A percentile compares a stretch with the other conserved stretches of the same genome.
Evolutionary conservation across 1,140 invertebrate species (phyloP).

Genomic region (Daktulosphaira vitifoliae): DNA sequence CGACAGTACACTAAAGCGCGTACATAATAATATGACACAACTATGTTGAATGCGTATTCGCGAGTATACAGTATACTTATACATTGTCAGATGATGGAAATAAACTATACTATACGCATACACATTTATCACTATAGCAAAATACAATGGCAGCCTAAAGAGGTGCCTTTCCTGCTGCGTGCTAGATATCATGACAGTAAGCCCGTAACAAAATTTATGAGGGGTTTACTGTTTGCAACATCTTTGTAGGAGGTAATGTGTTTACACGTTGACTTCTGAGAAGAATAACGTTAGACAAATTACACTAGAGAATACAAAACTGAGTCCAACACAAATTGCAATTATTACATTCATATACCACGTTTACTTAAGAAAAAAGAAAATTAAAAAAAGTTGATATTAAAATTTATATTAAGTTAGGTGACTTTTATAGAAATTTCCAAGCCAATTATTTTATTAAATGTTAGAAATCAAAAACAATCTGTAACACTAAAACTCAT

Average conservation of each 20-base stretch:
- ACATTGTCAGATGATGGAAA: neutral
- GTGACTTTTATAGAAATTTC: no score
- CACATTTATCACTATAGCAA: conserved; percentile 18
- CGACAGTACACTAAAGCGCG: no score
- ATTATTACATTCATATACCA: neutral
- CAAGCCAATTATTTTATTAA: no score
- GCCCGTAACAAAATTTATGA: conserved; percentile 16
- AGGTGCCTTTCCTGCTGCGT: neutral
- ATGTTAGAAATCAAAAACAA: no score
- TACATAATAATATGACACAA: no score
- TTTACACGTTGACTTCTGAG: neutral
- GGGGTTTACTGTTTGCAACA: neutral
- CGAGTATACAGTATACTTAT: neutral
- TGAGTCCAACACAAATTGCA: neutral
- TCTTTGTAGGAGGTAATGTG: neutral
- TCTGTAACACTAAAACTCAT: no score
- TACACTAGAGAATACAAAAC: neutral
- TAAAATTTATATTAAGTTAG: no score
- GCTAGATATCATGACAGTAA: conserved; percentile 4
- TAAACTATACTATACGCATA: no score
- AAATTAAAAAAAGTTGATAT: no score
- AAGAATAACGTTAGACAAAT: neutral
- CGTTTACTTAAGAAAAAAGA: no score
- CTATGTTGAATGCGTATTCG: no score
- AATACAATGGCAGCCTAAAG: neutral